Evolutionary conservation across 2,113 vertebrate species (phyloP).

Genomic region (Aleadryas rufinucha): DNA sequence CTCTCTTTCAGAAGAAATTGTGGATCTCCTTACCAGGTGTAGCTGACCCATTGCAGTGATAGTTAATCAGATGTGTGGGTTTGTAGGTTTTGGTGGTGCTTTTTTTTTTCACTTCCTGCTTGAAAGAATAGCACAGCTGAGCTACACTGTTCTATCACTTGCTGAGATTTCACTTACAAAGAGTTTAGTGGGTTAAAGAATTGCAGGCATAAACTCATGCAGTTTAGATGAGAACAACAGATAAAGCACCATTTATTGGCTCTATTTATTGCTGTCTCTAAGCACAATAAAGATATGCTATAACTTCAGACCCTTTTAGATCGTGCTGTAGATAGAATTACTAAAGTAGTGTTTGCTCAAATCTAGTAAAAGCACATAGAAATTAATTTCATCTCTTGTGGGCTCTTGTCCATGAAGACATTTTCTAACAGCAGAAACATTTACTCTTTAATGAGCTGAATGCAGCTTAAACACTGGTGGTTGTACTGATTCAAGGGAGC

Average conservation of each 20-base stretch:
- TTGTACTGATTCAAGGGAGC: neutral
- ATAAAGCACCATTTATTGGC: neutral
- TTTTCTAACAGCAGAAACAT: neutral
- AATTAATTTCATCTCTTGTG: neutral
- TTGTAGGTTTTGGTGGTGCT: neutral
- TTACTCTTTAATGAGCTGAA: neutral
- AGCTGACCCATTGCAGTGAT: neutral
- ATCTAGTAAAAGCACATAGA: neutral
- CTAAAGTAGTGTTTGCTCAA: neutral
- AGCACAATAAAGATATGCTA: neutral
- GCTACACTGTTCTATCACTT: neutral
- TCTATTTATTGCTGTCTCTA: neutral
- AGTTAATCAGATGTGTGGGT: neutral
- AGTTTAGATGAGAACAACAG: neutral
- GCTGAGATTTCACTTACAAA: neutral
- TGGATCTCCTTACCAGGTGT: neutral
- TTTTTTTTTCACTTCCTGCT: neutral
- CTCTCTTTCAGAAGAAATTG: neutral
- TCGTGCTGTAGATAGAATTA: neutral
- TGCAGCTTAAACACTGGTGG: neutral
- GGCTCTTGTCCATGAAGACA: neutral
- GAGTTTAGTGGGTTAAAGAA: neutral
- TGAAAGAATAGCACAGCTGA: neutral
- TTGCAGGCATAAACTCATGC: neutral
- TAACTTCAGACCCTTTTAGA: neutral